These are phyloP conservation scores for Coreoperca whiteheadi DNA, from an alignment of 2,113 vertebrate species.

Conservation along the genomic window DNA sequence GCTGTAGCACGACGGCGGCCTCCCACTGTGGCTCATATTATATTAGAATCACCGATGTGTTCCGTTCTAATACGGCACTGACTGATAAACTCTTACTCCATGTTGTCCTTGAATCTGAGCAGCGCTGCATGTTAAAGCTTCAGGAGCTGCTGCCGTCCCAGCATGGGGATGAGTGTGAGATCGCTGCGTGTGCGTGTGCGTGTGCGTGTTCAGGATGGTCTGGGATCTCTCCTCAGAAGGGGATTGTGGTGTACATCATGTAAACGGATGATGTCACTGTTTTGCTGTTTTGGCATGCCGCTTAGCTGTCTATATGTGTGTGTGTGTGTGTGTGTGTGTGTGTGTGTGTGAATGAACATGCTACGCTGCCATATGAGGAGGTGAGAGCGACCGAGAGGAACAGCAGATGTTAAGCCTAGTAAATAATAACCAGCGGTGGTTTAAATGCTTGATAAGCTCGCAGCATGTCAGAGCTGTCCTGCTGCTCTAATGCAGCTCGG, in stretches of 20 bases:
- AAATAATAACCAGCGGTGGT: not conserved
- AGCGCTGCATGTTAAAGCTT: not conserved
- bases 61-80: too few relatives aligned
- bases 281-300: not conserved
- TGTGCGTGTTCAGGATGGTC: not conserved
- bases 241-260: conserved; percentile 28
- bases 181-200: not conserved
- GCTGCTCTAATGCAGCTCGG: too few relatives aligned
- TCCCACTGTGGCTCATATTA: too few relatives aligned
- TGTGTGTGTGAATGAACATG: conserved; percentile 22
- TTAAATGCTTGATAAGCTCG: too few relatives aligned
- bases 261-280: conserved; percentile 64
- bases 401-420: not conserved
- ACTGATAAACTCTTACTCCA: too few relatives aligned
- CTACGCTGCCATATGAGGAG: conserved; percentile 52
- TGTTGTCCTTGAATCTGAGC: too few relatives aligned
- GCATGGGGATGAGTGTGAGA: conserved; percentile 4
- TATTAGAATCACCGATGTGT: too few relatives aligned
- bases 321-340: conserved; percentile 20
- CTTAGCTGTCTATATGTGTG: not conserved
- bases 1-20: too few relatives aligned
- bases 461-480: too few relatives aligned
- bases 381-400: not conserved
- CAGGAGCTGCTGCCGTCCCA: not conserved
- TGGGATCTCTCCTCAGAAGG: conserved; percentile 30